A percentile compares a stretch with the other conserved stretches of the same genome.
Evolutionary conservation across 2,888 invertebrate species (phyloP).

Genomic region (Temnothorax ravouxi): DNA sequence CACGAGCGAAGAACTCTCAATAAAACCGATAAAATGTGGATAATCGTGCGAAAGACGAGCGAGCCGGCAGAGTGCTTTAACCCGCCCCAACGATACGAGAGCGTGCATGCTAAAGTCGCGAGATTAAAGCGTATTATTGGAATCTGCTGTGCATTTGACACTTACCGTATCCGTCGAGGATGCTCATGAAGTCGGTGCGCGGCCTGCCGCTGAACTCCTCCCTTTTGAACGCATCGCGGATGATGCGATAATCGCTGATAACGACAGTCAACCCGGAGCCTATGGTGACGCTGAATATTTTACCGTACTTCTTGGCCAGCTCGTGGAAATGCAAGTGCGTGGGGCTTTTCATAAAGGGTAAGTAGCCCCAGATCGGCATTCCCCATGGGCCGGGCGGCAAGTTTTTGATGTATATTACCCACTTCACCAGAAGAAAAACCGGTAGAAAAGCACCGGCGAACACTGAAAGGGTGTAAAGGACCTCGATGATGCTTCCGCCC

Average conservation of each 20-base stretch:
- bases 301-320: conserved; percentile 92
- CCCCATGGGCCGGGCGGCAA: conserved; percentile 96
- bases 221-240: conserved; percentile 94
- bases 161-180: conserved; percentile 96
- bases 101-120: conserved; percentile 28
- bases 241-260: conserved; percentile 94
- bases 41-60: conserved; percentile 8
- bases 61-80: conserved; percentile 43
- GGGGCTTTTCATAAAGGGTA: conserved; percentile 92
- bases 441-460: too few species aligned
- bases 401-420: too few species aligned
- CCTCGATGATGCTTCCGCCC: conserved; percentile 65
- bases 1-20: not conserved
- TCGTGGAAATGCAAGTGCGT: conserved; percentile 90
- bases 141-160: conserved; percentile 72
- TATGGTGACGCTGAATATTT: conserved; percentile 93
- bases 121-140: conserved; percentile 38
- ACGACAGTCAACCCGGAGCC: conserved; percentile 95
- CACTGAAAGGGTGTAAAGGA: too few species aligned
- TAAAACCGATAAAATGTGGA: conserved; percentile 40
- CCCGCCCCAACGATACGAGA: conserved; percentile 30
- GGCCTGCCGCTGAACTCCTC: conserved; percentile 96
- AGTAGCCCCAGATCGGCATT: conserved; percentile 93
- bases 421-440: too few species aligned
- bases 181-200: conserved; percentile 94